Conservation (phyloP, 2,113 vertebrate genomes). For the Leucopsar rothschildi region DNA sequence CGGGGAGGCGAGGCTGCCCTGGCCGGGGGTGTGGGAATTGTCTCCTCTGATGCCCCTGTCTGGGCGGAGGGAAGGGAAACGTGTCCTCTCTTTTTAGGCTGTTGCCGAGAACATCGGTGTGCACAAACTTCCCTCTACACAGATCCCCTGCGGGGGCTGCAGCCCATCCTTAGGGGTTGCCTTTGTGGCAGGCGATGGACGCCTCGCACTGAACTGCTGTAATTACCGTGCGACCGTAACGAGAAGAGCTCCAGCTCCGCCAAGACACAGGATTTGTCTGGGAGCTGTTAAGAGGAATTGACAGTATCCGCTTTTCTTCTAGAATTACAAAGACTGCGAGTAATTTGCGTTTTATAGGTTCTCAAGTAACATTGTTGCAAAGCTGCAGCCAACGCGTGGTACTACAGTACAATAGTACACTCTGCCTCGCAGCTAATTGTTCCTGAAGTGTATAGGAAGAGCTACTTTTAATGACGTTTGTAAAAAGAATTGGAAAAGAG, state of each 20-base stretch:
- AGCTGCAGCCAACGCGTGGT: background rate
- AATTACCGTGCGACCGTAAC: background rate
- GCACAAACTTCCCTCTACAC: slow-evolving; percentile 15
- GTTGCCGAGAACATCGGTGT: background rate
- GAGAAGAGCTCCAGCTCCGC: background rate
- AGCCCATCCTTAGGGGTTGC: background rate
- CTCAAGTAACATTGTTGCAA: background rate
- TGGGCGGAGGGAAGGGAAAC: background rate
- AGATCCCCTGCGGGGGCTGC: background rate
- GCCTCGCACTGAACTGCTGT: background rate
- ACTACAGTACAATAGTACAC: background rate
- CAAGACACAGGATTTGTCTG: background rate
- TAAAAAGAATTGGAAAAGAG: background rate
- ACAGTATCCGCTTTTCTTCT: background rate
- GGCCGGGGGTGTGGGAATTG: background rate
- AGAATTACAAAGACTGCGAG: background rate
- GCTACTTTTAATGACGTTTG: background rate
- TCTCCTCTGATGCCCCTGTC: too few species aligned
- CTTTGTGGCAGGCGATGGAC: background rate
- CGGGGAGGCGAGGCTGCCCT: background rate
- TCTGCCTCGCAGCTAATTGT: background rate
- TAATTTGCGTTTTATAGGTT: background rate
- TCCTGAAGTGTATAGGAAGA: background rate
- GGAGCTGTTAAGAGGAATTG: background rate
- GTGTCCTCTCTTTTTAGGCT: accelerated